phyloP scores from a whole-genome alignment of 2,113 vertebrate genomes.

The Pangasianodon gigas region DNA sequence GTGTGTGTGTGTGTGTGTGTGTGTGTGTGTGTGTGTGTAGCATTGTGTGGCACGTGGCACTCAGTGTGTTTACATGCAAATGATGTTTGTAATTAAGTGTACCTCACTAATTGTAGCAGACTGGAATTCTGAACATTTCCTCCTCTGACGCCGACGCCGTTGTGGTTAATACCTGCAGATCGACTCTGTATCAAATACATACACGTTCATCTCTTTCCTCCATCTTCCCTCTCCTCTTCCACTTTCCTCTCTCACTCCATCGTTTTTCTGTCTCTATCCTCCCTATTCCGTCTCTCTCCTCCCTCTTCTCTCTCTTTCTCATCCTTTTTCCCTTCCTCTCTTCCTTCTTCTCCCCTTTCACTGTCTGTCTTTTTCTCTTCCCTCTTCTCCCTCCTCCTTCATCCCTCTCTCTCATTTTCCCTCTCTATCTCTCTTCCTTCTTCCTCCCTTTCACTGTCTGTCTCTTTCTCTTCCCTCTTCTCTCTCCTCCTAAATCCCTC shows the following conservation, averaged over 20 bases:
- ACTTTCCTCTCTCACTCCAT: accelerated
- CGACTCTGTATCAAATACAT: constrained; percentile 5
- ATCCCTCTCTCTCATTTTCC: accelerated
- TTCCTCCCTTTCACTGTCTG: too few relatives aligned
- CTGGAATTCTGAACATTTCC: constrained; percentile 59
- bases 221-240: neutral
- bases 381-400: accelerated
- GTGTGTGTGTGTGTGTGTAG: constrained; percentile 25
- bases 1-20: constrained; percentile 22
- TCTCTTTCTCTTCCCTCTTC: too few relatives aligned
- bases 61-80: constrained; percentile 40
- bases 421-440: neutral
- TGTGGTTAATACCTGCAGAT: neutral
- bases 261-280: too few relatives aligned
- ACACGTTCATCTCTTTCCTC: neutral
- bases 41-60: neutral
- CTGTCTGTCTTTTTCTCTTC: neutral
- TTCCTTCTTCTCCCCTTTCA: too few relatives aligned
- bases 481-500: too few relatives aligned
- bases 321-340: too few relatives aligned
- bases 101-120: constrained; percentile 42
- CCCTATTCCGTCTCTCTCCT: neutral
- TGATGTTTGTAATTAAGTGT: constrained; percentile 43
- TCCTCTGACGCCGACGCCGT: neutral
- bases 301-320: accelerated